A percentile compares a stretch with the other conserved stretches of the same genome.
Evolutionary conservation across 2,797 vertebrate species (phyloP).

Genomic region (Enteromius paludinosus): DNA sequence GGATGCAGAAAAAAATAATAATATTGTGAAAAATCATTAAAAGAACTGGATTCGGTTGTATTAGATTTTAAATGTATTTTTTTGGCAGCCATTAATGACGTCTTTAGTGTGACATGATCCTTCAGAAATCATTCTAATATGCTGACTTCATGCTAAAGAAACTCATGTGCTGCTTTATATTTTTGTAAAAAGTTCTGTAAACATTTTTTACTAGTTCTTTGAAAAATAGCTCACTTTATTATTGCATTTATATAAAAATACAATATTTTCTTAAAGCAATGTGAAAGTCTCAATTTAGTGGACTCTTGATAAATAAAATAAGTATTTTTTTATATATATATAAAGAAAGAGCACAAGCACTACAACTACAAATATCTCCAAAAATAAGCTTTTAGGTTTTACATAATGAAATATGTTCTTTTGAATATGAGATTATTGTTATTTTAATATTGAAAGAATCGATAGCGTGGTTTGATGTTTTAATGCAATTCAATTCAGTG

Average conservation of each 20-base stretch:
- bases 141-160: not conserved
- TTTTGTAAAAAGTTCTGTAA: too few species aligned
- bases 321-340: not conserved
- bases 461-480: not conserved
- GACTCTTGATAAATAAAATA: not conserved
- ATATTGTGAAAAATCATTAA: not conserved
- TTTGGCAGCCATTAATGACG: too few species aligned
- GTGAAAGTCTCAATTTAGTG: not conserved
- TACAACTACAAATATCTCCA: not conserved
- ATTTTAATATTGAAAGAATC: not conserved
- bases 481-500: not conserved
- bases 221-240: not conserved
- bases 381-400: not conserved
- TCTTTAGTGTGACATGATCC: not conserved
- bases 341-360: not conserved
- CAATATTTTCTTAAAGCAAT: not conserved
- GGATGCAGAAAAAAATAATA: not conserved
- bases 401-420: not conserved
- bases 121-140: not conserved
- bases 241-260: not conserved
- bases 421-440: not conserved
- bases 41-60: not conserved
- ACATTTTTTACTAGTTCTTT: not conserved
- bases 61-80: not conserved
- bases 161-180: not conserved